These are phyloP conservation scores for Columba livia DNA, from an alignment of 2,113 vertebrate species.

Conservation along the genomic window DNA sequence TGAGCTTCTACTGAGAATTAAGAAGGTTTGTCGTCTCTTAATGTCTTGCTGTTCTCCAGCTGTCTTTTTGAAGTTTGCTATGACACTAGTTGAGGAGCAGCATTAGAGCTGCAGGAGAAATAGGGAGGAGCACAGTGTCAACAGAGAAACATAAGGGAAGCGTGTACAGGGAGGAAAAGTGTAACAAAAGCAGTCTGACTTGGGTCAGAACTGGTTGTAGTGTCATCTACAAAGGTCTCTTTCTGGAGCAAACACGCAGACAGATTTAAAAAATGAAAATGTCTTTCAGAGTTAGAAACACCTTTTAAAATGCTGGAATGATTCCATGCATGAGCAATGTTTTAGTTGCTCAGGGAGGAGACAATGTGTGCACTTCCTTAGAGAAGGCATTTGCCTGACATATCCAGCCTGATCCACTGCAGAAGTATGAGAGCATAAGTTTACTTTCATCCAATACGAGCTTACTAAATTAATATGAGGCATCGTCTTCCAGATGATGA, in stretches of 20 bases:
- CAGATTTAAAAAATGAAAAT: not conserved
- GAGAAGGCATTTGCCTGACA: conserved; percentile 9
- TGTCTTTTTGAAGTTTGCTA: not conserved
- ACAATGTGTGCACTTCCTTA: not conserved
- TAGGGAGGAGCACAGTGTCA: not conserved
- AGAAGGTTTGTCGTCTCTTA: not conserved
- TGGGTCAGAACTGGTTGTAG: not conserved
- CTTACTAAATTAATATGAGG: conserved; percentile 22
- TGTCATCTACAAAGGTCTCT: not conserved
- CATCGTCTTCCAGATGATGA: not conserved
- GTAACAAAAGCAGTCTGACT: not conserved
- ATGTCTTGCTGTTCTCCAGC: not conserved
- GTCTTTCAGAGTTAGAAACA: not conserved
- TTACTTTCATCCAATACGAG: not conserved
- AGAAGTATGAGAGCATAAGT: conserved; percentile 21
- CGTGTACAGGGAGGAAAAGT: not conserved
- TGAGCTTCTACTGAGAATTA: not conserved
- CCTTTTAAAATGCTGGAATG: not conserved
- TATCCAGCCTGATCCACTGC: not conserved
- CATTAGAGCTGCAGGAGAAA: not conserved
- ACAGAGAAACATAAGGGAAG: not conserved
- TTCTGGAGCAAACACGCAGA: not conserved
- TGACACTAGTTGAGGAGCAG: not conserved
- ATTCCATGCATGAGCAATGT: not conserved
- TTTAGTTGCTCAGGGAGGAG: conserved; percentile 33